Conservation (phyloP, 1,140 invertebrate genomes). For the Polypedilum vanderplanki region DNA sequence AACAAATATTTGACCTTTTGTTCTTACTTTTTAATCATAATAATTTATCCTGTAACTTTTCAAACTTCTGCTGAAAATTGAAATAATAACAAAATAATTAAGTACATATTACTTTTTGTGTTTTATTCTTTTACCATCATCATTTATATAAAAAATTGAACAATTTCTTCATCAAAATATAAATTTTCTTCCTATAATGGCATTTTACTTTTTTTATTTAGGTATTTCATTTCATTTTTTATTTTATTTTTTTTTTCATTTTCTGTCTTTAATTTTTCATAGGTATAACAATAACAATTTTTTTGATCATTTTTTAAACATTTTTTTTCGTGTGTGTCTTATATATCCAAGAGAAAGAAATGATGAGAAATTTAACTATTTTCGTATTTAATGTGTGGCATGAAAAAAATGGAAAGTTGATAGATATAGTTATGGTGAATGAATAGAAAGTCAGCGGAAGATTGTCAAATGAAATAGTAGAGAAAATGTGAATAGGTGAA, state of each 20-base stretch:
- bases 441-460: neutral
- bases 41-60: too few species aligned
- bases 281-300: conserved; percentile 14
- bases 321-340: neutral
- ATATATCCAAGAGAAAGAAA: neutral
- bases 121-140: conserved; percentile 10
- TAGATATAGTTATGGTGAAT: neutral
- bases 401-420: too few species aligned
- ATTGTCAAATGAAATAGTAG: neutral
- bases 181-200: conserved; percentile 9
- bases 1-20: too few species aligned
- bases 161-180: neutral
- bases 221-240: neutral
- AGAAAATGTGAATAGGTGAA: neutral
- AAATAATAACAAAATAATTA: too few species aligned
- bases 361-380: neutral
- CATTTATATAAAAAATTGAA: neutral
- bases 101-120: neutral
- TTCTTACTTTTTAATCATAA: too few species aligned
- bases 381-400: too few species aligned
- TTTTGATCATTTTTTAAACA: neutral
- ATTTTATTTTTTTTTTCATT: neutral
- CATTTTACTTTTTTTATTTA: neutral
- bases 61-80: too few species aligned
- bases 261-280: conserved; percentile 19